A percentile compares a stretch with the other conserved stretches of the same genome.
phyloP scores from a whole-genome alignment of 2,113 vertebrate genomes.

The Recurvirostra avosetta region DNA sequence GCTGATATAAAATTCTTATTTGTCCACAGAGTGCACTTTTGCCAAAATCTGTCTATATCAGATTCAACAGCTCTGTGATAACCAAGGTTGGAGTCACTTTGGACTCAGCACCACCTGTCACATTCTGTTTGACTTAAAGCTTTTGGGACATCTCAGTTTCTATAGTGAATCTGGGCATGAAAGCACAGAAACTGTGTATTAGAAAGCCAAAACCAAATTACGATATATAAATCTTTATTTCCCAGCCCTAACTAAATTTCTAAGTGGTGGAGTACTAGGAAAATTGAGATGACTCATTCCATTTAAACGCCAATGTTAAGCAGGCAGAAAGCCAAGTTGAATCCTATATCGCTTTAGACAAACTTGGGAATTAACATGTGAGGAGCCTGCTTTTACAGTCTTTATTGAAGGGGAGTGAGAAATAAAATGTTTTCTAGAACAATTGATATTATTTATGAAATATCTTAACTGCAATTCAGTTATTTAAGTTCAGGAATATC shows the following conservation, averaged over 20 bases:
- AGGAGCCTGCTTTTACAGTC: neutral
- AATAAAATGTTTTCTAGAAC: neutral
- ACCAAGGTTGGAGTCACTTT: neutral
- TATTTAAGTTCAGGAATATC: neutral
- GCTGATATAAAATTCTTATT: neutral
- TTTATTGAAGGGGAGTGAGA: neutral
- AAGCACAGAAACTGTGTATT: neutral
- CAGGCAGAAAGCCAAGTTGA: neutral
- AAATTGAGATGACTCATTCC: neutral
- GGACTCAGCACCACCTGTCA: neutral
- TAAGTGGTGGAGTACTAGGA: neutral
- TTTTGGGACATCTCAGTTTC: neutral
- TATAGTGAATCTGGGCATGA: neutral
- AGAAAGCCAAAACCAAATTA: neutral
- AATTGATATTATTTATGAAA: neutral
- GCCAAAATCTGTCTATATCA: neutral
- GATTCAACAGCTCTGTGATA: neutral
- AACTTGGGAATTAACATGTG: neutral
- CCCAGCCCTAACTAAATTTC: neutral
- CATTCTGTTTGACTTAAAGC: neutral
- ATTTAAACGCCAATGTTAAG: neutral
- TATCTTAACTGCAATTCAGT: neutral
- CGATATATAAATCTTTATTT: slow-evolving; percentile 2
- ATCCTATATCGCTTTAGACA: neutral
- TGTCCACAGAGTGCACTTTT: neutral